Percentiles rank a stretch among this genome's conserved stretches.
These are phyloP conservation scores for Amblyjoppa fuscipennis DNA, from an alignment of 2,888 invertebrate genomes.

Conservation along the genomic window DNA sequence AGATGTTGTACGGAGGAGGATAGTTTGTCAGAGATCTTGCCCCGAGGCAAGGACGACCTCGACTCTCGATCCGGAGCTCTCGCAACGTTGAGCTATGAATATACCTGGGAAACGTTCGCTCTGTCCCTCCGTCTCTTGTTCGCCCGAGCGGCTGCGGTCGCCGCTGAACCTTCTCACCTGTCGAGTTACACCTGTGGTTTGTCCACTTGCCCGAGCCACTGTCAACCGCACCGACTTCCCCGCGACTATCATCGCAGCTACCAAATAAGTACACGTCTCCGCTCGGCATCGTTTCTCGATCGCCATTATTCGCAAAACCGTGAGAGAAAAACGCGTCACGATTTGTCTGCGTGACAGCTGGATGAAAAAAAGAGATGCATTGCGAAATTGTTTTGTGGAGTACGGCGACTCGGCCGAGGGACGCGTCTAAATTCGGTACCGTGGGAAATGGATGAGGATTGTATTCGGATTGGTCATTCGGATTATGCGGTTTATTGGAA, in stretches of 20 bases:
- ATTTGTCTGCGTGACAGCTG: not conserved
- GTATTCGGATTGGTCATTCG: conserved; percentile 1
- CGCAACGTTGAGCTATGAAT: conserved; percentile 6
- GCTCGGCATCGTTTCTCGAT: conserved; percentile 2
- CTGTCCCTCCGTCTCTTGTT: not conserved
- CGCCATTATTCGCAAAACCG: conserved; percentile 1
- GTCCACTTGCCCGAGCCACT: conserved; percentile 15
- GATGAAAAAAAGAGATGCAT: not conserved
- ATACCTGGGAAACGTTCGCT: not conserved
- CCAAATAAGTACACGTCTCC: conserved; percentile 51
- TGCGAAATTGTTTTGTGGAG: not conserved
- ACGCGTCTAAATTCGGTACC: conserved; percentile 50
- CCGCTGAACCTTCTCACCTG: conserved; percentile 24
- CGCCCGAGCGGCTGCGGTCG: conserved; percentile 7
- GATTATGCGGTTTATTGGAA: not conserved
- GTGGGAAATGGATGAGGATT: conserved; percentile 33
- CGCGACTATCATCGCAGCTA: conserved; percentile 16
- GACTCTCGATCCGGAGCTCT: conserved; percentile 6
- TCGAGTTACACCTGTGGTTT: conserved; percentile 21
- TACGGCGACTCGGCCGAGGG: not conserved
- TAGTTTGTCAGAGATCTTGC: conserved; percentile 33
- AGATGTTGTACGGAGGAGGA: conserved; percentile 6
- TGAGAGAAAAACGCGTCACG: conserved; percentile 20
- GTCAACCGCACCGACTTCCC: conserved; percentile 2
- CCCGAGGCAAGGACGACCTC: conserved; percentile 45